Conservation (phyloP, 1,140 invertebrate genomes). For the Philotrypesis tridentata region DNA sequence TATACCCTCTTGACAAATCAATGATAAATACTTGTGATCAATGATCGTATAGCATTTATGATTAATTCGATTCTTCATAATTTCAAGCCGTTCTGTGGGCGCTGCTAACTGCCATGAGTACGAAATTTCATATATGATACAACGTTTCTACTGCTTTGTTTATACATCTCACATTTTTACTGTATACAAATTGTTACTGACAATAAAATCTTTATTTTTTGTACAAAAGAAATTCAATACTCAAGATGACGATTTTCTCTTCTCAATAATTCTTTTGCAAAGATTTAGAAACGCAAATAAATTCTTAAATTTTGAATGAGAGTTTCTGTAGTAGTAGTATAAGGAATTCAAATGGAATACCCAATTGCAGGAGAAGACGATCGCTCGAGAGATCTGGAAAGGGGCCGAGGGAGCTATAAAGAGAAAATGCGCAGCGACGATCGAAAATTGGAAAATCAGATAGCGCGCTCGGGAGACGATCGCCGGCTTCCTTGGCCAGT, state of each 20-base stretch:
- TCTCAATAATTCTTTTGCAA: too few species aligned
- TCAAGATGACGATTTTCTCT: neutral
- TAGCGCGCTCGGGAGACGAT: constrained; percentile 53
- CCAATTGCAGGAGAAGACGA: constrained; percentile 26
- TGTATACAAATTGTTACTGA: neutral
- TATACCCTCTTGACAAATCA: neutral
- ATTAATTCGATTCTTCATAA: constrained; percentile 3
- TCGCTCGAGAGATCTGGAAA: constrained; percentile 47
- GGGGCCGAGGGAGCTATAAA: constrained; percentile 55
- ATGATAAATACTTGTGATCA: neutral
- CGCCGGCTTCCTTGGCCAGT: constrained; percentile 68
- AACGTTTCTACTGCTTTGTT: neutral
- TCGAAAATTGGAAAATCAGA: constrained; percentile 59
- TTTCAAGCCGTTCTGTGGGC: constrained; percentile 39
- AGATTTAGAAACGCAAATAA: too few species aligned
- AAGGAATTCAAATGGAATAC: neutral
- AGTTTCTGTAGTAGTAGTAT: neutral
- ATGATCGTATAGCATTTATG: neutral
- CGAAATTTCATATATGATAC: constrained; percentile 27
- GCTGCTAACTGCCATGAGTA: constrained; percentile 32
- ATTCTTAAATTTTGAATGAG: too few species aligned
- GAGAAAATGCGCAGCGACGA: constrained; percentile 56
- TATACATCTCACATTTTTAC: neutral
- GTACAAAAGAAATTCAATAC: neutral
- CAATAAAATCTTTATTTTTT: neutral